These are phyloP conservation scores for Tineola bisselliella DNA, from an alignment of 2,888 invertebrate species.

Conservation along the genomic window DNA sequence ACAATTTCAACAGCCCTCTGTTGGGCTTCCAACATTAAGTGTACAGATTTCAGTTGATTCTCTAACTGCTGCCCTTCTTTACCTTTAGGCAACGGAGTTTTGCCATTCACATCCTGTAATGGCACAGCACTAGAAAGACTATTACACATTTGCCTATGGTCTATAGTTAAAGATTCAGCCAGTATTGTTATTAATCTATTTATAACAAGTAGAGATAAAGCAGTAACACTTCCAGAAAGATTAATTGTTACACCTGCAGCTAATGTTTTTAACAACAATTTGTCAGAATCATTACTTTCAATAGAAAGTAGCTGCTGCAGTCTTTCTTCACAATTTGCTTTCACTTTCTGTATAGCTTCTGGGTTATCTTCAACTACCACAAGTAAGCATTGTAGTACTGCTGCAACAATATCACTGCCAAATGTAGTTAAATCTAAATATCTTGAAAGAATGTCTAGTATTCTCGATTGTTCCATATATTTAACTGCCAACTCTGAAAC, in stretches of 20 bases:
- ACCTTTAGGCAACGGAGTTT: conserved; percentile 35
- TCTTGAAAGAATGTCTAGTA: conserved; percentile 68
- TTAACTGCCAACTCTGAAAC: conserved; percentile 68
- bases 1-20: conserved; percentile 75
- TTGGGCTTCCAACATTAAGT: conserved; percentile 72
- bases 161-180: conserved; percentile 59
- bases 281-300: conserved; percentile 45
- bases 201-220: conserved; percentile 50
- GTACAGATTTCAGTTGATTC: conserved; percentile 55
- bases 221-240: conserved; percentile 46
- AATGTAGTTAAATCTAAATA: conserved; percentile 69
- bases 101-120: conserved; percentile 36
- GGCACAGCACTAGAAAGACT: conserved; percentile 59
- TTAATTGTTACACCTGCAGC: conserved; percentile 69
- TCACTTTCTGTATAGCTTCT: conserved; percentile 63
- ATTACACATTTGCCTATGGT: conserved; percentile 60
- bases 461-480: conserved; percentile 70
- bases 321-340: conserved; percentile 50
- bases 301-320: conserved; percentile 45
- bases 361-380: conserved; percentile 78
- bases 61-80: conserved; percentile 50
- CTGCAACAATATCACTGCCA: conserved; percentile 64
- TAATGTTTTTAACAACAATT: conserved; percentile 63
- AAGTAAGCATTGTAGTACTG: conserved; percentile 73
- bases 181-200: conserved; percentile 61